Percentiles rank a stretch among this genome's conserved stretches.
These are phyloP conservation scores for Lepus oiostolus DNA, from an alignment of 2,797 vertebrate species.

Conservation along the genomic window DNA sequence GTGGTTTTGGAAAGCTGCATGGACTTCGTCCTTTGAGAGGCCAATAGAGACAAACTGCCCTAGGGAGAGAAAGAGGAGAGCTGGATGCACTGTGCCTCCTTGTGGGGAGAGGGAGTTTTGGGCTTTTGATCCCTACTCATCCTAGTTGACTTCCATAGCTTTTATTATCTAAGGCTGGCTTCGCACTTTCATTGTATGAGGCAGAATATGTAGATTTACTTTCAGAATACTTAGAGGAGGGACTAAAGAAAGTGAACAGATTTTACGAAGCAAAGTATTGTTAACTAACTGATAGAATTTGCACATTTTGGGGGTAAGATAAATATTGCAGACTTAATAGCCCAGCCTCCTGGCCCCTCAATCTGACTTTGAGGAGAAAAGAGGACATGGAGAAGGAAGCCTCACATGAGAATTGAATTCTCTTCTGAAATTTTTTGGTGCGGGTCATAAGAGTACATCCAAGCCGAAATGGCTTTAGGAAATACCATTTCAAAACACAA, in stretches of 20 bases:
- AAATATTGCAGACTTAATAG: neutral
- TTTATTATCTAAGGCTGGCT: slow-evolving; percentile 10
- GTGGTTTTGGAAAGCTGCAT: neutral
- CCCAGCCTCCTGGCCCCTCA: neutral
- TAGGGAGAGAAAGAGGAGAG: neutral
- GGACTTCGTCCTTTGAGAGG: neutral
- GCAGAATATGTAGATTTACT: slow-evolving; percentile 31
- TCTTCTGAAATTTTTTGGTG: neutral
- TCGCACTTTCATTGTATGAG: neutral
- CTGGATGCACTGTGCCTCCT: neutral
- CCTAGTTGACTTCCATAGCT: neutral
- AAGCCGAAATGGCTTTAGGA: slow-evolving; percentile 26
- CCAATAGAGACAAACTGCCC: neutral
- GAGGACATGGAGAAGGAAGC: neutral
- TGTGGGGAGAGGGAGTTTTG: neutral
- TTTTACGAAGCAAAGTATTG: slow-evolving; percentile 45
- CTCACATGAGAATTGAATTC: neutral
- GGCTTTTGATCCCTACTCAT: neutral
- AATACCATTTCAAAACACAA: neutral
- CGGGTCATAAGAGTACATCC: neutral
- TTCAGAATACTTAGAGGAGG: slow-evolving; percentile 48
- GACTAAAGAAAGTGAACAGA: neutral
- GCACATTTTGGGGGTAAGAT: neutral
- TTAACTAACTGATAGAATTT: slow-evolving; percentile 26
- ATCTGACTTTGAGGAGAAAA: slow-evolving; percentile 33